phyloP scores from a whole-genome alignment of 2,113 vertebrate species.

The Boulengeromyrus knoepffleri region DNA sequence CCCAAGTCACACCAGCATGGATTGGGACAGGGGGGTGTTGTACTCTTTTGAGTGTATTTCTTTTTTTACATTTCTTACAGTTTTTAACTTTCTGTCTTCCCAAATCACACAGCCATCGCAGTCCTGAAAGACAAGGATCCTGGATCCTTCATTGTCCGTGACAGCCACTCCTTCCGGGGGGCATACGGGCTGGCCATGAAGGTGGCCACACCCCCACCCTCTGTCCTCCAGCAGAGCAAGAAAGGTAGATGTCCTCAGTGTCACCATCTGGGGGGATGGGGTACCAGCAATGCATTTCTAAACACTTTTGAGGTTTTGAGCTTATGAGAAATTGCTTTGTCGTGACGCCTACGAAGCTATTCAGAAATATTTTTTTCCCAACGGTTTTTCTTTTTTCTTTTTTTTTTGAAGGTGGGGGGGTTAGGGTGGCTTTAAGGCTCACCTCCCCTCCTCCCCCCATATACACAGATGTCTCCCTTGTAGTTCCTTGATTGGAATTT shows the following conservation, averaged over 20 bases:
- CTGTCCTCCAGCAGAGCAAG: slow-evolving; percentile 76
- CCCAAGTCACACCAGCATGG: neutral
- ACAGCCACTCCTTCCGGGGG: slow-evolving; percentile 91
- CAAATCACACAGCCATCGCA: slow-evolving; percentile 66
- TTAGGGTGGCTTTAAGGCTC: neutral
- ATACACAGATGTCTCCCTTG: neutral
- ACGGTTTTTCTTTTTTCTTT: neutral
- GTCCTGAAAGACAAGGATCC: slow-evolving; percentile 88
- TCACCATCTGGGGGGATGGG: neutral
- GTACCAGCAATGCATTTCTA: neutral
- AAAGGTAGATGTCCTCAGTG: slow-evolving; percentile 63
- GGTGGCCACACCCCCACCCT: slow-evolving; percentile 83
- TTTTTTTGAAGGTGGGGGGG: neutral
- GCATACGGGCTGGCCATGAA: slow-evolving; percentile 94
- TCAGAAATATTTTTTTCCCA: neutral
- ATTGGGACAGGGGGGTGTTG: neutral
- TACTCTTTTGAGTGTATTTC: neutral
- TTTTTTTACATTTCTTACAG: slow-evolving; percentile 21
- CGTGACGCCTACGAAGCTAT: neutral
- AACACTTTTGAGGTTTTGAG: neutral
- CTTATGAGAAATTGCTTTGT: neutral
- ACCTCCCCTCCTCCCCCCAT: neutral
- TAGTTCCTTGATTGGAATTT: neutral
- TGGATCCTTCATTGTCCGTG: slow-evolving; percentile 83
- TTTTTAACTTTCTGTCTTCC: slow-evolving; percentile 24